Conservation (phyloP, 2,888 invertebrate species). For the Amblyjoppa proteus region DNA sequence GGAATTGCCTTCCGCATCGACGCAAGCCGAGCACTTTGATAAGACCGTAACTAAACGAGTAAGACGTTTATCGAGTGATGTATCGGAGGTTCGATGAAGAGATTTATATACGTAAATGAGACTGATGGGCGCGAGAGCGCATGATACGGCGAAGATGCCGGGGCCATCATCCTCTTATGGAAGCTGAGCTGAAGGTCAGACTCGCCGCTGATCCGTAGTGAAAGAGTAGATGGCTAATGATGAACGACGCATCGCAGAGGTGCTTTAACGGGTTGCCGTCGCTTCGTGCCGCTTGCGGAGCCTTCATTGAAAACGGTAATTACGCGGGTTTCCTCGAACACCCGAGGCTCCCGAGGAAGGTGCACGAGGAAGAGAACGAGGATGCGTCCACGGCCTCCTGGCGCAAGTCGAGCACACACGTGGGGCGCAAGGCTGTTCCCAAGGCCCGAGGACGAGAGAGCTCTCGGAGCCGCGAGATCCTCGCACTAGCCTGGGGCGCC, state of each 20-base stretch:
- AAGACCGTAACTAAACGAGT: slow-evolving; percentile 19
- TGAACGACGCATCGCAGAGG: slow-evolving; percentile 63
- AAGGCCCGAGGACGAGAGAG: slow-evolving; percentile 33
- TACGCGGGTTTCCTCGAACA: slow-evolving; percentile 46
- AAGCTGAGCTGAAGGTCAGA: slow-evolving; percentile 56
- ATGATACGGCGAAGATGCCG: slow-evolving; percentile 32
- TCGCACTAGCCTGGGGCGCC: slow-evolving; percentile 42
- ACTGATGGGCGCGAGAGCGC: slow-evolving; percentile 40
- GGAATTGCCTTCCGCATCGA: slow-evolving; percentile 16
- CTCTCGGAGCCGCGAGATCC: slow-evolving; percentile 27
- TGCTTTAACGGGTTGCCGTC: slow-evolving; percentile 62
- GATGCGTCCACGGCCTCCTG: slow-evolving; percentile 32
- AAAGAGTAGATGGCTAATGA: slow-evolving; percentile 64
- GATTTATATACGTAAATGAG: slow-evolving; percentile 65
- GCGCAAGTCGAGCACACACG: slow-evolving; percentile 2
- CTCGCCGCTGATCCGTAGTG: slow-evolving; percentile 44
- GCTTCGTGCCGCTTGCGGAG: slow-evolving; percentile 41
- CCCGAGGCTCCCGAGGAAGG: slow-evolving; percentile 29
- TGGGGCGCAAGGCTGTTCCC: neutral
- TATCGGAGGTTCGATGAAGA: slow-evolving; percentile 60
- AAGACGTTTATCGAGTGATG: slow-evolving; percentile 55
- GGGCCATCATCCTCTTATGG: slow-evolving; percentile 30
- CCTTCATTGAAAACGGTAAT: slow-evolving; percentile 71
- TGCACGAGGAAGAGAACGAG: slow-evolving; percentile 21
- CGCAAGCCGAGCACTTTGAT: neutral